Conservation (phyloP, 2,797 vertebrate genomes). For the Poeciliopsis paucimaculata region DNA sequence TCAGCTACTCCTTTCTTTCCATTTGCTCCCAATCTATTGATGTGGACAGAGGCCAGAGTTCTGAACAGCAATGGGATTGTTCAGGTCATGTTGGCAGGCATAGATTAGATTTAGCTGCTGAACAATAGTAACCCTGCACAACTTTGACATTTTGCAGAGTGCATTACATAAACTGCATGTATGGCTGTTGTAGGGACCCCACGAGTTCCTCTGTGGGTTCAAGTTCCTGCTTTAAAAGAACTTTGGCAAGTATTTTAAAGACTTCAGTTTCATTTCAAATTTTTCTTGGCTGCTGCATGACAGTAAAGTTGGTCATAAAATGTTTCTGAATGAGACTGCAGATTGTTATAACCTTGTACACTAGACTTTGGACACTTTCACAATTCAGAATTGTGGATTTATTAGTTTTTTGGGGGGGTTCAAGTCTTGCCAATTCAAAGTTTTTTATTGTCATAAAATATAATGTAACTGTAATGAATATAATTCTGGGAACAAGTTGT, state of each 20-base stretch:
- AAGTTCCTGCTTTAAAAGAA: not conserved
- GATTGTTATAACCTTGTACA: not conserved
- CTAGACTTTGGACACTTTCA: not conserved
- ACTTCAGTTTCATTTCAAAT: not conserved
- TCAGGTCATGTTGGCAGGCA: constrained; percentile 20
- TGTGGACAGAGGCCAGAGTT: constrained; percentile 26
- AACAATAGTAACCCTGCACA: constrained; percentile 13
- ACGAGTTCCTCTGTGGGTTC: not conserved
- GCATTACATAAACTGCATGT: constrained; percentile 16
- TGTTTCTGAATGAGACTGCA: not conserved
- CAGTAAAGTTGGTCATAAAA: not conserved
- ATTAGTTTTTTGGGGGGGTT: not conserved
- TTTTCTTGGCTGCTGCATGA: not conserved
- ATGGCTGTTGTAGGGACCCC: constrained; percentile 7
- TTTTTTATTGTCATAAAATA: not conserved
- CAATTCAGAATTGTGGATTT: not conserved
- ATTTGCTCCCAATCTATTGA: not conserved
- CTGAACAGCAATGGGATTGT: constrained; percentile 29
- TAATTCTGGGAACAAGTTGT: not conserved
- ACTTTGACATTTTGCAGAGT: constrained; percentile 35
- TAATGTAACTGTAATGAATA: not conserved
- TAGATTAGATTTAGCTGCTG: constrained; percentile 39
- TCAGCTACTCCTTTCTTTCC: not conserved
- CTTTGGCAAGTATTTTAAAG: not conserved
- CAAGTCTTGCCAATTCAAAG: not conserved